phyloP scores from a whole-genome alignment of 1,140 invertebrate genomes.

The Orius insidiosus region DNA sequence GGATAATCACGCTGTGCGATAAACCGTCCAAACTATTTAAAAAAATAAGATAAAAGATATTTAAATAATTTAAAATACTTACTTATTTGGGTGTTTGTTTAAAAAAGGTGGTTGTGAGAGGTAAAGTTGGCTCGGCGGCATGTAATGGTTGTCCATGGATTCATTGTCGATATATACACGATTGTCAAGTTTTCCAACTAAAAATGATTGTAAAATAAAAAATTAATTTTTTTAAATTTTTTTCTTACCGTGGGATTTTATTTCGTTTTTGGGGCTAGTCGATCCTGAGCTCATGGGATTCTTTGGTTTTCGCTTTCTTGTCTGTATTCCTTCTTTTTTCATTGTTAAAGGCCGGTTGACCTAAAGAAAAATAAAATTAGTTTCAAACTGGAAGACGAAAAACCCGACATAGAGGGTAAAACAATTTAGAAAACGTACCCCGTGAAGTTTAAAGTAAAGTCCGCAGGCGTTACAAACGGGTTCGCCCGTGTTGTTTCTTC shows the following conservation, averaged over 20 bases:
- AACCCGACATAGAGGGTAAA: background rate
- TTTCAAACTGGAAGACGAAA: background rate
- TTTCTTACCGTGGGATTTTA: too few relatives aligned
- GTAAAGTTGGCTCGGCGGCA: background rate
- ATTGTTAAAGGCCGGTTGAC: conserved; percentile 77
- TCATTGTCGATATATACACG: background rate
- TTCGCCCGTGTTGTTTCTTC: conserved; percentile 73
- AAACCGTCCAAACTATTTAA: conserved; percentile 8
- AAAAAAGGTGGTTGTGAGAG: conserved; percentile 8
- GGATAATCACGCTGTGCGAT: conserved; percentile 12
- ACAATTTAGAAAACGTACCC: conserved; percentile 37
- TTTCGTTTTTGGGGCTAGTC: conserved; percentile 8
- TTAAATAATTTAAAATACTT: conserved; percentile 8
- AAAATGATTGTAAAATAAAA: background rate
- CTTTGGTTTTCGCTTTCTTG: conserved; percentile 59
- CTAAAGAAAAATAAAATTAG: conserved; percentile 26
- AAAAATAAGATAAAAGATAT: conserved; percentile 2
- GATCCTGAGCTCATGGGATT: conserved; percentile 16
- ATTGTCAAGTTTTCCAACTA: too few relatives aligned
- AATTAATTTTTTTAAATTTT: background rate
- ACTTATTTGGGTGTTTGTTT: conserved; percentile 13
- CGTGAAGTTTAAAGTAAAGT: conserved; percentile 76
- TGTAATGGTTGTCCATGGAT: conserved; percentile 1
- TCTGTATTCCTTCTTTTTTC: conserved; percentile 93
- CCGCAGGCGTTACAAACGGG: conserved; percentile 86